These are phyloP conservation scores for Eupithecia subfuscata DNA, from an alignment of 2,888 invertebrate species.

Conservation along the genomic window DNA sequence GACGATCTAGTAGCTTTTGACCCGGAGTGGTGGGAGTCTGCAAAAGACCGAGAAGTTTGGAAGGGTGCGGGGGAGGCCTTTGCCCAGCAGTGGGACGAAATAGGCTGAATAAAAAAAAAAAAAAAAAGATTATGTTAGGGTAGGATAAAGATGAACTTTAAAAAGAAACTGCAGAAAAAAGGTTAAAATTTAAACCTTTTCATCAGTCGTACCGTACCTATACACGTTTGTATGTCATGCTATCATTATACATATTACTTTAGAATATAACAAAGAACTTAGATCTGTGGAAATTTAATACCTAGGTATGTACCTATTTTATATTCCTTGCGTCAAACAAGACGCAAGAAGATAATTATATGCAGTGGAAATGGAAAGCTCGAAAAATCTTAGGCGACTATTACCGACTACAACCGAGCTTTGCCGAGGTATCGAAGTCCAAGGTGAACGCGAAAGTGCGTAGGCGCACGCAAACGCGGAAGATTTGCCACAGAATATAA, in stretches of 20 bases:
- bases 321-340: neutral
- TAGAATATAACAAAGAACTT: neutral
- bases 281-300: neutral
- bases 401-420: slow-evolving; percentile 22
- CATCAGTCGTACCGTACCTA: neutral
- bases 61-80: too few relatives aligned
- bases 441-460: slow-evolving; percentile 44
- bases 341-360: neutral
- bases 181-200: neutral
- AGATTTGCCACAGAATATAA: slow-evolving; percentile 22
- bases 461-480: slow-evolving; percentile 30
- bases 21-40: too few relatives aligned
- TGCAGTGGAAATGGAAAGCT: slow-evolving; percentile 29
- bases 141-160: too few relatives aligned
- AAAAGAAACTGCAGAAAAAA: neutral
- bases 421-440: slow-evolving; percentile 44
- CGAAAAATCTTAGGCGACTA: slow-evolving; percentile 22
- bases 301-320: too few relatives aligned
- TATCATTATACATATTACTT: neutral
- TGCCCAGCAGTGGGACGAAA: too few relatives aligned
- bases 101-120: too few relatives aligned
- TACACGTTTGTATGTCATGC: neutral
- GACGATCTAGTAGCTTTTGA: too few relatives aligned
- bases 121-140: too few relatives aligned
- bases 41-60: too few relatives aligned